These are phyloP conservation scores for Drosophila rubida DNA, from an alignment of 2,888 invertebrate genomes.

Conservation along the genomic window DNA sequence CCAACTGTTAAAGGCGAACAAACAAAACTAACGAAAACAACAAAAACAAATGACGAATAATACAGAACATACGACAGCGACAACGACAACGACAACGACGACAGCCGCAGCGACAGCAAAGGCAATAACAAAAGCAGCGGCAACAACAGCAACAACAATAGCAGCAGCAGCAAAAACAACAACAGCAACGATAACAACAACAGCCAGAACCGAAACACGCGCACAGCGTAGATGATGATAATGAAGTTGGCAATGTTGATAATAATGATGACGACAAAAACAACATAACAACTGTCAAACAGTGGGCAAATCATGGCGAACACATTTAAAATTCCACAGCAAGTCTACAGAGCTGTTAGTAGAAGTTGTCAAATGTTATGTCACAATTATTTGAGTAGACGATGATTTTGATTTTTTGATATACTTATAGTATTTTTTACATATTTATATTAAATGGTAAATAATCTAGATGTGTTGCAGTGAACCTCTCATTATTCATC, in stretches of 20 bases:
- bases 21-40: constrained; percentile 71
- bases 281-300: constrained; percentile 69
- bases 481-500: neutral
- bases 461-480: too few relatives aligned
- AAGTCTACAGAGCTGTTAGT: too few relatives aligned
- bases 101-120: constrained; percentile 38
- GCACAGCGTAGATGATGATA: constrained; percentile 68
- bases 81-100: constrained; percentile 37
- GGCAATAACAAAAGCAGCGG: constrained; percentile 36
- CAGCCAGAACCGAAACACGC: constrained; percentile 67
- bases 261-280: constrained; percentile 73
- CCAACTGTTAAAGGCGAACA: constrained; percentile 66
- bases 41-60: constrained; percentile 69
- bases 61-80: constrained; percentile 66
- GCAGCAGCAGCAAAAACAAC: constrained; percentile 30
- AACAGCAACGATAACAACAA: constrained; percentile 48
- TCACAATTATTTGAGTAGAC: too few relatives aligned
- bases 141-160: constrained; percentile 40
- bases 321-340: neutral
- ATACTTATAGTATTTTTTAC: neutral
- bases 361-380: too few relatives aligned
- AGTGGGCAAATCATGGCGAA: constrained; percentile 46
- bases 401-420: too few relatives aligned
- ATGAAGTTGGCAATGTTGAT: constrained; percentile 72
- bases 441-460: neutral